These are phyloP conservation scores for Pristionchus exspectatus DNA, from an alignment of 2,888 invertebrate genomes.

Conservation along the genomic window DNA sequence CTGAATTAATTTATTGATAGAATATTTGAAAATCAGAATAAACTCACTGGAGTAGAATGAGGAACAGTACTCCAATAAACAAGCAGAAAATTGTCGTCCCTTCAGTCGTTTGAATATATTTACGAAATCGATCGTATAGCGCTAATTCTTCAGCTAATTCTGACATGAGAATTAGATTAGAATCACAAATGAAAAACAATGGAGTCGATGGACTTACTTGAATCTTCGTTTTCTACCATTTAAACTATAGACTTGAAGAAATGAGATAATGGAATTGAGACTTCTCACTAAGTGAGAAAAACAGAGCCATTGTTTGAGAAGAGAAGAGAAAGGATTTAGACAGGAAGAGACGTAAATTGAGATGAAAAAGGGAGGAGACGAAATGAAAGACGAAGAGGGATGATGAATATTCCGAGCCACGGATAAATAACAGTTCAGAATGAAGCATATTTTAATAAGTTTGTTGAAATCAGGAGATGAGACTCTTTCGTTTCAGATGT, in stretches of 20 bases:
- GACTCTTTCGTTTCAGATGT: too few relatives aligned
- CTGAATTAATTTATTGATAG: background rate
- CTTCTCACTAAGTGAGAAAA: conserved; percentile 15
- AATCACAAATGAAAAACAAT: background rate
- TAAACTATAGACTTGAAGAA: conserved; percentile 4
- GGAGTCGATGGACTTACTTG: background rate
- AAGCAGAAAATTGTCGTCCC: background rate
- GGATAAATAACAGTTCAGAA: too few relatives aligned
- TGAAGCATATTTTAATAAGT: too few relatives aligned
- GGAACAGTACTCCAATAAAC: background rate
- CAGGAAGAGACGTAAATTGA: conserved; percentile 12
- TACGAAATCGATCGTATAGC: background rate
- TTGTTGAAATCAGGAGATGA: too few relatives aligned
- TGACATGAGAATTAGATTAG: too few relatives aligned
- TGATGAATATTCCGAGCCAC: background rate
- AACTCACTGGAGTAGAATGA: background rate
- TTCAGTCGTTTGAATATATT: background rate
- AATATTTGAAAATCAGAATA: background rate
- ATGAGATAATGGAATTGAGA: conserved; percentile 18
- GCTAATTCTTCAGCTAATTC: background rate
- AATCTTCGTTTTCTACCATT: background rate
- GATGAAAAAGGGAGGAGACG: conserved; percentile 24
- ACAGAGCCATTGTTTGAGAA: conserved; percentile 22
- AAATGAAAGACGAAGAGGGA: background rate
- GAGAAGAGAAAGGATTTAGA: background rate